phyloP scores from a whole-genome alignment of 2,888 invertebrate genomes.

The Leptogaster cylindrica region DNA sequence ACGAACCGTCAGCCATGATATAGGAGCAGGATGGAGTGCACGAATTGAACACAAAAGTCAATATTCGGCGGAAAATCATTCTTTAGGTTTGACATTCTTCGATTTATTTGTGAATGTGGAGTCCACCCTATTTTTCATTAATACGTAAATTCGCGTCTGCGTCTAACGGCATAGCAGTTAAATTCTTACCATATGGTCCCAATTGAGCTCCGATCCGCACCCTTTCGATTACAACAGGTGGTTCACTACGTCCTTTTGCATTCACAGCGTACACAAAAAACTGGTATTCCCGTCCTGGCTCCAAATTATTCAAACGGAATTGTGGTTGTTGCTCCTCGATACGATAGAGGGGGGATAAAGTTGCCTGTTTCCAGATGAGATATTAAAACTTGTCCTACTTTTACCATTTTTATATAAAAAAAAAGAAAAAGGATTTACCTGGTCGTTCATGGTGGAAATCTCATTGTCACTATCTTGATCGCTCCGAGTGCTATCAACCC shows the following conservation, averaged over 20 bases:
- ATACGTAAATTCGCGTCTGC: background rate
- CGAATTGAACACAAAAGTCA: background rate
- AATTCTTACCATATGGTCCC: slow-evolving; percentile 60
- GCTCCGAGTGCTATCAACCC: slow-evolving; percentile 63
- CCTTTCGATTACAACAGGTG: slow-evolving; percentile 72
- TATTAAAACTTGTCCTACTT: background rate
- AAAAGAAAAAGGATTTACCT: slow-evolving; percentile 63
- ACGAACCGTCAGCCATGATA: background rate
- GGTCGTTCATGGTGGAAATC: slow-evolving; percentile 70
- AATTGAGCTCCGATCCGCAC: slow-evolving; percentile 61
- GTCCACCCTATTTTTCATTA: too few species aligned
- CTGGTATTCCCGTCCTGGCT: slow-evolving; percentile 79
- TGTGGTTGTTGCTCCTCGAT: slow-evolving; percentile 71
- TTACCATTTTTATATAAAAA: background rate
- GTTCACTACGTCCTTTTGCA: slow-evolving; percentile 77
- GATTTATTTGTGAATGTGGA: background rate
- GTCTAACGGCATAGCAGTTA: background rate
- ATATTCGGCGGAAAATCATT: background rate
- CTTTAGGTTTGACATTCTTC: background rate
- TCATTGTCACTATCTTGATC: slow-evolving; percentile 64
- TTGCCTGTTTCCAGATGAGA: slow-evolving; percentile 59
- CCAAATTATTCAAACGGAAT: slow-evolving; percentile 75
- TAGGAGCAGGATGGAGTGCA: background rate
- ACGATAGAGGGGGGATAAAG: slow-evolving; percentile 68
- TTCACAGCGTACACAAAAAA: slow-evolving; percentile 83